A percentile compares a stretch with the other conserved stretches of the same genome.
Conservation (phyloP, 2,888 invertebrate genomes). For the Elgonia sp. region DNA sequence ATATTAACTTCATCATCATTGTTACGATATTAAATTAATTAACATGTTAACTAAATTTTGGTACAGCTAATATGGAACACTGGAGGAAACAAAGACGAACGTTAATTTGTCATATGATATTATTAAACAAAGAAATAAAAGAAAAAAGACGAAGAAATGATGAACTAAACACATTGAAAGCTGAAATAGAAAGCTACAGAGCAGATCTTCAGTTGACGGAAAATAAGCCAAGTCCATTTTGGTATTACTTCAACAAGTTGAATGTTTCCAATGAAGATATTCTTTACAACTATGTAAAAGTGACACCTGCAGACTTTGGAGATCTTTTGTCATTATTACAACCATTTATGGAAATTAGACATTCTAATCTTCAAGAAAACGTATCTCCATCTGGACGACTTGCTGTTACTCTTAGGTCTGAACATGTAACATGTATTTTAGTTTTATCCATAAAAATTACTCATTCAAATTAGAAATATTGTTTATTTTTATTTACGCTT, state of each 20-base stretch:
- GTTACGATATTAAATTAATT: too few relatives aligned
- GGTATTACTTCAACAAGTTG: conserved; percentile 23
- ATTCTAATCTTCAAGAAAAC: conserved; percentile 14
- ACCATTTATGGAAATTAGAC: conserved; percentile 8
- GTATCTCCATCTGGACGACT: conserved; percentile 10
- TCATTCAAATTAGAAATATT: too few relatives aligned
- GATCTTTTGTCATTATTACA: conserved; percentile 30
- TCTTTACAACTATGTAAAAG: conserved; percentile 14
- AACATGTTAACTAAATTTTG: too few relatives aligned
- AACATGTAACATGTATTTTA: too few relatives aligned
- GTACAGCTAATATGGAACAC: conserved; percentile 7
- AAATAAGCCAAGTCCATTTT: conserved; percentile 2
- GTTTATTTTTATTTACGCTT: too few relatives aligned
- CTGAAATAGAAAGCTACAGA: background rate
- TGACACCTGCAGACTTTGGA: conserved; percentile 41
- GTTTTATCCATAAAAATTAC: too few relatives aligned
- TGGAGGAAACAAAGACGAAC: conserved; percentile 36
- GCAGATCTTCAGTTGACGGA: background rate
- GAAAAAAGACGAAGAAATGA: conserved; percentile 19
- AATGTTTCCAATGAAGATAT: conserved; percentile 10
- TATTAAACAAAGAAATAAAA: conserved; percentile 6
- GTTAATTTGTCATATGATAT: conserved; percentile 14
- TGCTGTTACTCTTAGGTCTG: conserved; percentile 25
- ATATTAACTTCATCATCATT: too few relatives aligned
- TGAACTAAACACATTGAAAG: background rate